Percentiles rank a stretch among this genome's conserved stretches.
Conservation (phyloP, 2,888 invertebrate genomes). For the Sabatieria punctata region DNA sequence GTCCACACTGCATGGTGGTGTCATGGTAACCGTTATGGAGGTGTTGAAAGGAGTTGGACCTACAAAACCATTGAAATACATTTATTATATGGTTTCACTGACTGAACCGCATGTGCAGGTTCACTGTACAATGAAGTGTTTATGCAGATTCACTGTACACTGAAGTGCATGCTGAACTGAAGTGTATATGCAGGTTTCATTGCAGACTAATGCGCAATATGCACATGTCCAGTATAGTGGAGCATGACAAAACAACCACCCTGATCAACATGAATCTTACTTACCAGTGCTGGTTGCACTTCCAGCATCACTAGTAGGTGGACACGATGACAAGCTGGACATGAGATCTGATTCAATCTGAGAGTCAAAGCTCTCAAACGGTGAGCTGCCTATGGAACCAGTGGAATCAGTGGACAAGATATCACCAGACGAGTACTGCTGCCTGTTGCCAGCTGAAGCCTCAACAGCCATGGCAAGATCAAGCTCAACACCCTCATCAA, state of each 20-base stretch:
- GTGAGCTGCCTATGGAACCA: constrained; percentile 19
- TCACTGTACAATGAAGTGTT: no score
- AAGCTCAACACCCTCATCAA: constrained; percentile 36
- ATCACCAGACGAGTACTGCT: not conserved
- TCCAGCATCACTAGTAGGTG: constrained; percentile 8
- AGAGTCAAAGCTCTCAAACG: constrained; percentile 34
- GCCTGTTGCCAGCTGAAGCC: not conserved
- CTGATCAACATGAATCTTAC: no score
- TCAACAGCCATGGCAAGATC: constrained; percentile 18
- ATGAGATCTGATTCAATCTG: constrained; percentile 33
- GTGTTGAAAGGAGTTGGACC: not conserved
- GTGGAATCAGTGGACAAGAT: not conserved
- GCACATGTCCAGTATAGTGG: no score
- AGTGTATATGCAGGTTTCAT: no score
- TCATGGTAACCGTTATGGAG: not conserved
- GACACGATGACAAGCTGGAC: constrained; percentile 25
- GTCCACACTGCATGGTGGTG: not conserved
- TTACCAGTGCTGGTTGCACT: constrained; percentile 7
- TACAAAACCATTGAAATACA: no score
- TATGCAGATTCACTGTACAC: not conserved
- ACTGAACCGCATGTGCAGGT: no score
- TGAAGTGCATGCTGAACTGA: not conserved
- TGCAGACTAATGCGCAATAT: no score
- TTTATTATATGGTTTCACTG: no score
- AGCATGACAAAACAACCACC: no score